phyloP scores from a whole-genome alignment of 1,140 invertebrate genomes.

The Maconellicoccus hirsutus region DNA sequence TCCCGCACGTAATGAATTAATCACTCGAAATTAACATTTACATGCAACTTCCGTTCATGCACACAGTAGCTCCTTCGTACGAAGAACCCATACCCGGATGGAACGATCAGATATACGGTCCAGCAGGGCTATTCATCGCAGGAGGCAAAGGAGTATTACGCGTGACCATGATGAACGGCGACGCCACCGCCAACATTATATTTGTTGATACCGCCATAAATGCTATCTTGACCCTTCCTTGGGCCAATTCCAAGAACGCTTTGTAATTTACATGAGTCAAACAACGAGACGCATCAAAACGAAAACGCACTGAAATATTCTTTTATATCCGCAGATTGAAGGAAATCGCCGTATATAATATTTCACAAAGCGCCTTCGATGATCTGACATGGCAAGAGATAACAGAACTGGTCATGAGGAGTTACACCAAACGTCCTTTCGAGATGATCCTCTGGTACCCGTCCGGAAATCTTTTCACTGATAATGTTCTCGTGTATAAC shows the following conservation, averaged over 20 bases:
- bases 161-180: conserved; percentile 62
- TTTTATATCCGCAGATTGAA: conserved; percentile 43
- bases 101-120: conserved; percentile 89
- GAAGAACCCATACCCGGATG: conserved; percentile 62
- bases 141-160: conserved; percentile 78
- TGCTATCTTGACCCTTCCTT: conserved; percentile 32
- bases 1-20: background rate
- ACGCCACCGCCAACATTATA: conserved; percentile 67
- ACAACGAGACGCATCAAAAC: too few relatives aligned
- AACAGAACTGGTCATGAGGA: conserved; percentile 51
- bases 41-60: too few relatives aligned
- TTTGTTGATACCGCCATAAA: conserved; percentile 81
- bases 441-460: conserved; percentile 73
- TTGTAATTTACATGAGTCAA: too few relatives aligned
- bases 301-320: too few relatives aligned
- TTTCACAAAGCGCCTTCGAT: conserved; percentile 51
- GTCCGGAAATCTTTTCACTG: conserved; percentile 51
- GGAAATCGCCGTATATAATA: conserved; percentile 58
- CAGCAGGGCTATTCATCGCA: conserved; percentile 56
- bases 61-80: conserved; percentile 46
- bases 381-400: conserved; percentile 71
- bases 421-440: conserved; percentile 60
- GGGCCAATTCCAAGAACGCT: conserved; percentile 7
- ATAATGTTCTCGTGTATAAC: conserved; percentile 54
- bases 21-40: background rate